Evolutionary conservation across 2,888 invertebrate genomes (phyloP), one percentile per base, ranked within the genome.

Genomic region (Unio pictorum): DNA sequence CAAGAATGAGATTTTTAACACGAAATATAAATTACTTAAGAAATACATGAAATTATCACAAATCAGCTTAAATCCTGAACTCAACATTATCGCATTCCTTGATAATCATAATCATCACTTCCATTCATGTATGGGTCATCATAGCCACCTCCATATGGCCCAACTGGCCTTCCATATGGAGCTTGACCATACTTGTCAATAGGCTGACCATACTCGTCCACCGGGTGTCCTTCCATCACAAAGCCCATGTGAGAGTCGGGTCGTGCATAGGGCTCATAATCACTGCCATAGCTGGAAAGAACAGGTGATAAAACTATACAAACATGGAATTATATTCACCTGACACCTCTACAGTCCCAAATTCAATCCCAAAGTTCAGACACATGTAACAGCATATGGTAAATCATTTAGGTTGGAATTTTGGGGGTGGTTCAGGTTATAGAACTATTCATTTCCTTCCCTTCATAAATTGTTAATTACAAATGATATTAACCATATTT

Each of bases 241-340:
- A 86, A 89, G 20, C 89, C 89, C 69, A 87, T 73, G 69, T 87
- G 79, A 18, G 86, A 84, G 56, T 86, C 86, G 6, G 89, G 89
- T 34, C 89, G 75, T 11, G 85, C 84, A 67, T 86, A 89, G 0
- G 88, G 88, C 58, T 89, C 89, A 70, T 84, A 85, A n/a, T 84
- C 85, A 62, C 79, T 77, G n/a, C 75, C 80, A 71, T 83, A 84
- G 26, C 84, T 85, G 74, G 23, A 79, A 75, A 45, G 45, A 23
- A 28, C 55, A 55, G 57, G 45, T 65, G 20, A n/a, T 11, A 58
- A 6, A 34, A 23, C 20, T 57, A 58, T n/a, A 65, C 11, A n/a
- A 30, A 26, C 64, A 18, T 62, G 20, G 34, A 30, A 26, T 34
- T 45, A 34, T 45, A 54, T 15, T 63, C 55, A 26, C 15, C 34